Percentiles rank a stretch among this genome's conserved stretches.
These are phyloP conservation scores for Aeoliscus strigatus DNA, from an alignment of 2,797 vertebrate species.

Conservation along the genomic window DNA sequence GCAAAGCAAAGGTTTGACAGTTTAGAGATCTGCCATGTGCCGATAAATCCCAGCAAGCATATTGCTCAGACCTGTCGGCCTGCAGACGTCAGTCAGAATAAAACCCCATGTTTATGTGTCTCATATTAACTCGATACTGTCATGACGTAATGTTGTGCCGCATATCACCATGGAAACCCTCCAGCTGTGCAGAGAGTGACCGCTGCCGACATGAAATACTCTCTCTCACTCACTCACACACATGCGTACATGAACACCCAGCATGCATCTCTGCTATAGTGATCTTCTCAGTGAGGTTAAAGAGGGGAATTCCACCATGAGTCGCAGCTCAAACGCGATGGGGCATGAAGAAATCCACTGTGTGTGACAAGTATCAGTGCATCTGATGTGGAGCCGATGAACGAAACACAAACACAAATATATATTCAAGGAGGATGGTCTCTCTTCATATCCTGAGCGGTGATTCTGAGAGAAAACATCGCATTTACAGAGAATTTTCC, in stretches of 20 bases:
- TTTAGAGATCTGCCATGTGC: conserved; percentile 29
- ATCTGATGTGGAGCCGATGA: conserved; percentile 15
- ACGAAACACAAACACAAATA: conserved; percentile 1
- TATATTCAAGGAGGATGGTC: conserved; percentile 4
- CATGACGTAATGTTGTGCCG: conserved; percentile 27
- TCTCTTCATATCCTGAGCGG: conserved; percentile 1
- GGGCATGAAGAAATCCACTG: conserved; percentile 9
- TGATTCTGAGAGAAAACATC: conserved; percentile 17
- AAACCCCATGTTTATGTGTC: conserved; percentile 2
- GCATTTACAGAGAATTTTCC: neutral
- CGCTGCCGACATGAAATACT: conserved; percentile 28
- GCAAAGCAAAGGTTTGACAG: no score
- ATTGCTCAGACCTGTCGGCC: conserved; percentile 15
- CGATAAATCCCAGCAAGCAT: conserved; percentile 5
- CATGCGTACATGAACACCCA: conserved; percentile 3
- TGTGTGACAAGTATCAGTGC: conserved; percentile 15
- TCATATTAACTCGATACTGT: conserved; percentile 3
- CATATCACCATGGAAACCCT: conserved; percentile 46
- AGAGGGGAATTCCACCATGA: conserved; percentile 61
- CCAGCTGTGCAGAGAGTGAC: conserved; percentile 32
- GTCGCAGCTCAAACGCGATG: conserved; percentile 37
- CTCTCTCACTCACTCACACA: neutral
- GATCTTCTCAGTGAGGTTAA: conserved; percentile 37
- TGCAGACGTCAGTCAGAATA: conserved; percentile 31
- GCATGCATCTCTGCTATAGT: conserved; percentile 25